Evolutionary conservation across 2,797 vertebrate species (phyloP).

Genomic region (Diceros bicornis): DNA sequence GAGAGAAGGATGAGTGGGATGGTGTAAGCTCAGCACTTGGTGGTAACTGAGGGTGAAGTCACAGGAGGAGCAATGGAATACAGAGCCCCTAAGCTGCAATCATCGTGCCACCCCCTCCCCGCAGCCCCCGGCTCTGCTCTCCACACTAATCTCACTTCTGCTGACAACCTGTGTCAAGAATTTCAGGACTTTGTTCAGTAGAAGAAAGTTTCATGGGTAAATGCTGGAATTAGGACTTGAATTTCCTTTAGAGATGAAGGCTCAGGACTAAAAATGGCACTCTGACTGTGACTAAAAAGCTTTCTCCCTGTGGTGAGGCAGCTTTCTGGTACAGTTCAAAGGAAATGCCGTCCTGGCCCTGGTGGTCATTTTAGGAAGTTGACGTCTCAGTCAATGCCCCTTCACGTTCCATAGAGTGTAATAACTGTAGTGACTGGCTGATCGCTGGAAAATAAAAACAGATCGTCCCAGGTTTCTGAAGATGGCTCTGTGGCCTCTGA

Average conservation of each 20-base stretch:
- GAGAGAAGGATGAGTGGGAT: neutral
- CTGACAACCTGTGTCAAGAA: neutral
- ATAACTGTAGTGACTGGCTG: neutral
- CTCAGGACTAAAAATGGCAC: neutral
- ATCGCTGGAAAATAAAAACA: neutral
- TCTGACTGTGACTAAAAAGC: too few relatives aligned
- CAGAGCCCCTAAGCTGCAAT: neutral
- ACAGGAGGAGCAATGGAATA: neutral
- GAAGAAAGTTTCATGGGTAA: neutral
- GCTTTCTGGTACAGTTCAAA: constrained; percentile 5
- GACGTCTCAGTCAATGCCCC: neutral
- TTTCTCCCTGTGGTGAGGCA: neutral
- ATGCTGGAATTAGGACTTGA: neutral
- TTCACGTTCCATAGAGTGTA: neutral
- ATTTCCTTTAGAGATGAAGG: constrained; percentile 38
- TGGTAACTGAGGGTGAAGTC: neutral
- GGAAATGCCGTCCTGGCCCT: neutral
- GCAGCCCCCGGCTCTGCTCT: neutral
- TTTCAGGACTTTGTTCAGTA: neutral
- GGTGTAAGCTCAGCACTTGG: neutral
- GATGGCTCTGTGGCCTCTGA: neutral
- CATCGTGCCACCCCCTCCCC: too few relatives aligned
- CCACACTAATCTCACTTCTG: neutral
- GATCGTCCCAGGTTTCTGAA: neutral
- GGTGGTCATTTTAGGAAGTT: neutral